Percentiles rank a stretch among this genome's conserved stretches.
Evolutionary conservation across 2,888 invertebrate genomes (phyloP).

Genomic region (Drosophila silvestris): DNA sequence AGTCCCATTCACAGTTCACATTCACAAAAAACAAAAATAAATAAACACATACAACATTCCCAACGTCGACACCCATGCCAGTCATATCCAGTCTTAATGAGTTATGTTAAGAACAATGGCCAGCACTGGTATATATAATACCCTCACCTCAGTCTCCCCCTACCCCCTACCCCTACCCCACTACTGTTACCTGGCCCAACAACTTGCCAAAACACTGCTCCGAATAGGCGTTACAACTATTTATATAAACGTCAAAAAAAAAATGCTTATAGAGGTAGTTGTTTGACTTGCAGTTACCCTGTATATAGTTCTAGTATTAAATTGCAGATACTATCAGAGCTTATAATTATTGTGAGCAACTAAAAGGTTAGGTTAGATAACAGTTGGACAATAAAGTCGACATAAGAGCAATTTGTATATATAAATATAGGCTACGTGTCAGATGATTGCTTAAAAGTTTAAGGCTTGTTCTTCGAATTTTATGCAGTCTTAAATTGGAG

Average conservation of each 20-base stretch:
- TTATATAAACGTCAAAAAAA: constrained; percentile 69
- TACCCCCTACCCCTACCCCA: not conserved
- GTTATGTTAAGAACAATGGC: constrained; percentile 77
- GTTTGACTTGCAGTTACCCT: constrained; percentile 22
- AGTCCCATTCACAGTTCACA: constrained; percentile 31
- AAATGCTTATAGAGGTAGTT: too few relatives aligned
- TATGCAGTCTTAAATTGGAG: too few relatives aligned
- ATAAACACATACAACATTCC: constrained; percentile 37
- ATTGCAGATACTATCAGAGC: not conserved
- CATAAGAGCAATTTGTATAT: too few relatives aligned
- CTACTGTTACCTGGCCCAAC: not conserved
- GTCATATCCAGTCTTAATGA: constrained; percentile 70
- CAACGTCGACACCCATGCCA: constrained; percentile 56
- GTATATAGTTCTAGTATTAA: not conserved
- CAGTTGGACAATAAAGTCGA: too few relatives aligned
- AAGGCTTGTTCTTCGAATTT: not conserved
- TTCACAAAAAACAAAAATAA: constrained; percentile 14
- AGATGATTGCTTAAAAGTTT: not conserved
- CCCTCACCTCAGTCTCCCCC: constrained; percentile 22
- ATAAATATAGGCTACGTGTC: too few relatives aligned
- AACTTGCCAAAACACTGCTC: constrained; percentile 68
- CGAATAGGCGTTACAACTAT: constrained; percentile 77
- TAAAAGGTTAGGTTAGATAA: not conserved
- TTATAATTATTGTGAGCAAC: not conserved
- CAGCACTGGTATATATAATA: constrained; percentile 52